Percentiles rank a stretch among this genome's conserved stretches.
phyloP scores from a whole-genome alignment of 2,888 invertebrate species.

The Cylloceria caligata region DNA sequence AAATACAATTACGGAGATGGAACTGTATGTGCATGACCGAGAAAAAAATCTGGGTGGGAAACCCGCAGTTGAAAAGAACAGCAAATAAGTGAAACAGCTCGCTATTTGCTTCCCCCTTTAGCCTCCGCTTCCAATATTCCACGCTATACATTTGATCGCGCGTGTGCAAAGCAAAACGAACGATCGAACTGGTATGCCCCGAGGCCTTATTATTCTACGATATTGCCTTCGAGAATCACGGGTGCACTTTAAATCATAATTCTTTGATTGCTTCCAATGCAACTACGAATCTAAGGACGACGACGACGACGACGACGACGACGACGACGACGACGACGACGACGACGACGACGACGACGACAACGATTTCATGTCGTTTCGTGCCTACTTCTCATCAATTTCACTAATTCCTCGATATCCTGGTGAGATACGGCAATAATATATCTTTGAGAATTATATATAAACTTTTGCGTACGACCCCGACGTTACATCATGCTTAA shows the following conservation, averaged over 20 bases:
- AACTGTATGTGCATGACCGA: constrained; percentile 23
- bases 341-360: background rate
- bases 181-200: constrained; percentile 13
- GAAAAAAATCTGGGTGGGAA: constrained; percentile 27
- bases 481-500: background rate
- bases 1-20: constrained; percentile 42
- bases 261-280: constrained; percentile 33
- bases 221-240: constrained; percentile 50
- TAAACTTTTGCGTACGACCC: background rate
- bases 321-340: background rate
- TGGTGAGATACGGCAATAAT: background rate
- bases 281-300: background rate
- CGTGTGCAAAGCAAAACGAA: constrained; percentile 2
- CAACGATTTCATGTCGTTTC: constrained; percentile 2
- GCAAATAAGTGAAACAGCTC: constrained; percentile 25
- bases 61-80: background rate
- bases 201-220: constrained; percentile 53
- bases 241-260: constrained; percentile 57
- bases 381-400: constrained; percentile 12
- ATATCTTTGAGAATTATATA: background rate
- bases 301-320: background rate
- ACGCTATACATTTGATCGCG: constrained; percentile 17
- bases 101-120: constrained; percentile 5
- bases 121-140: constrained; percentile 44
- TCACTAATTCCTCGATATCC: background rate